Evolutionary conservation across 2,888 invertebrate species (phyloP).

Genomic region (Athalia rosae): DNA sequence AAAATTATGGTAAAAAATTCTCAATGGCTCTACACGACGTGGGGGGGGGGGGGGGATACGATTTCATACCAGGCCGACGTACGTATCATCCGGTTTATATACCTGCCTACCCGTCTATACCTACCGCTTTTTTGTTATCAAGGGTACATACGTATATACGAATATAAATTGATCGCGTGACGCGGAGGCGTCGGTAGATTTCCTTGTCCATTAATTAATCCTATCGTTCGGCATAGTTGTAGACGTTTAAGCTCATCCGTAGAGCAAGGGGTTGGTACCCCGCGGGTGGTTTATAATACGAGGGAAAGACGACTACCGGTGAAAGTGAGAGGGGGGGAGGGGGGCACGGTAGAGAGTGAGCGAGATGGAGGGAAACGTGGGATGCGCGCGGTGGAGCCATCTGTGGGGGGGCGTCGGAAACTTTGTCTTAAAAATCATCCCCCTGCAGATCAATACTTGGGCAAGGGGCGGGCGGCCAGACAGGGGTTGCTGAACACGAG

Average conservation of each 20-base stretch:
- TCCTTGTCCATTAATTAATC: slow-evolving; percentile 28
- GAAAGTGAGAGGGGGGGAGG: slow-evolving; percentile 42
- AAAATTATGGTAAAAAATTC: no score
- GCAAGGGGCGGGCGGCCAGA: slow-evolving; percentile 53
- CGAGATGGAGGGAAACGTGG: slow-evolving; percentile 18
- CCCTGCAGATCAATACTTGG: slow-evolving; percentile 65
- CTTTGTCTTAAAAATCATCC: slow-evolving; percentile 68
- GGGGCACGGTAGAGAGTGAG: slow-evolving; percentile 5
- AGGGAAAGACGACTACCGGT: slow-evolving; percentile 8
- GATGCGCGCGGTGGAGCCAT: slow-evolving; percentile 63
- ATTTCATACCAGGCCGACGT: no score
- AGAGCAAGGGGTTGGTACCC: slow-evolving; percentile 8
- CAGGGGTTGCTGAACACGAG: slow-evolving; percentile 56
- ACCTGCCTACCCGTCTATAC: no score
- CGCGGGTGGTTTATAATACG: background rate
- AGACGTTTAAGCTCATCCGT: background rate
- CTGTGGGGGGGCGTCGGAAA: slow-evolving; percentile 62
- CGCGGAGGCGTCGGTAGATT: slow-evolving; percentile 3
- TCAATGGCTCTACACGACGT: no score
- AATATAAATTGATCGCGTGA: background rate
- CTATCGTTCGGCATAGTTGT: slow-evolving; percentile 15
- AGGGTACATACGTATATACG: no score
- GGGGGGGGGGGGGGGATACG: no score
- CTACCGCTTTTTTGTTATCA: no score
- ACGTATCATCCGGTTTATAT: no score